Conservation (phyloP, 2,888 invertebrate genomes). For the Tipula confusa region DNA sequence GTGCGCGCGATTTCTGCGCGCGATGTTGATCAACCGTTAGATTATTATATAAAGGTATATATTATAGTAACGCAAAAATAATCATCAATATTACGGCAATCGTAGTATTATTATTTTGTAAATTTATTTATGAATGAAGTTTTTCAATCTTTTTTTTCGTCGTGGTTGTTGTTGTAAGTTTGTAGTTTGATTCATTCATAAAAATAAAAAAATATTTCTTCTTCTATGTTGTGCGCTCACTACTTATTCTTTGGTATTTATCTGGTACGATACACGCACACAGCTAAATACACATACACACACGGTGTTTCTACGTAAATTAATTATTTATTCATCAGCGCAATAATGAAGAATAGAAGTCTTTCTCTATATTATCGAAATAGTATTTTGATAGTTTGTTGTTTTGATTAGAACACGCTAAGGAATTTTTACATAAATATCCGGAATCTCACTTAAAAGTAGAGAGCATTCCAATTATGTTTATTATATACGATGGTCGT, state of each 20-base stretch:
- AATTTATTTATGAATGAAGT: neutral
- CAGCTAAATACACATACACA: neutral
- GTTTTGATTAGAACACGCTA: neutral
- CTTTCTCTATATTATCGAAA: neutral
- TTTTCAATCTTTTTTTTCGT: conserved; percentile 16
- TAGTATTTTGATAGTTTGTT: neutral
- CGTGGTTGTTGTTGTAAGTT: neutral
- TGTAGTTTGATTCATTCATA: conserved; percentile 20
- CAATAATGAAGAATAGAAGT: neutral
- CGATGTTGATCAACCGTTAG: neutral
- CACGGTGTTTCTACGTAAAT: neutral
- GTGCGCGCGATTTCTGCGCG: neutral
- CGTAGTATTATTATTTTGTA: neutral
- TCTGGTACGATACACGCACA: too few species aligned
- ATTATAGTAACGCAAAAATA: neutral
- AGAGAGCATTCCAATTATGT: neutral
- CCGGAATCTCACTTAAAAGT: neutral
- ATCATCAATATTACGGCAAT: conserved; percentile 20
- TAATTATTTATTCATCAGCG: neutral
- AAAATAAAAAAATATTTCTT: neutral
- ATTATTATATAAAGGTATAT: conserved; percentile 4
- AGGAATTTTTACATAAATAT: neutral
- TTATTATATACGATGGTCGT: neutral
- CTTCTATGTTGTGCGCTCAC: neutral
- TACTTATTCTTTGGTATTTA: neutral